These are phyloP conservation scores for Hydrotaea cyrtoneurina DNA, from an alignment of 2,888 invertebrate species.

Conservation along the genomic window DNA sequence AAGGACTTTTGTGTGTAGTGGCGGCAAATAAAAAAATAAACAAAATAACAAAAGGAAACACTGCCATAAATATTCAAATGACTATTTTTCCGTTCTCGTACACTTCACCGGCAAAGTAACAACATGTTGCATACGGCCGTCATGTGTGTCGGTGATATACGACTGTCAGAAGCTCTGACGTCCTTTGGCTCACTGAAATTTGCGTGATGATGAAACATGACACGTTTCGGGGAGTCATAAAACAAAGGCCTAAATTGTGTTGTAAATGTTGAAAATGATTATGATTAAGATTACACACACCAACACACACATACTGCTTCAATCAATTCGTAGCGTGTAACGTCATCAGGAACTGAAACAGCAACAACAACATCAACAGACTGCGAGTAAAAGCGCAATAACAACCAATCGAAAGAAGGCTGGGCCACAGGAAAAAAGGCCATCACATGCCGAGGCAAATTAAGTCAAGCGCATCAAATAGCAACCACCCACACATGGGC, in stretches of 20 bases:
- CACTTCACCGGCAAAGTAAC: background rate
- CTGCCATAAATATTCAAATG: constrained; percentile 4
- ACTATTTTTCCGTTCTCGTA: background rate
- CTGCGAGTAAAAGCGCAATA: too few relatives aligned
- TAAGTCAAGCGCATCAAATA: background rate
- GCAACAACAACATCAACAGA: background rate
- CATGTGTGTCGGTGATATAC: background rate
- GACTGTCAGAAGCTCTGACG: background rate
- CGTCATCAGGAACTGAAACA: background rate
- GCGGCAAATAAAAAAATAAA: background rate
- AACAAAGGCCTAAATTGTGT: constrained; percentile 10
- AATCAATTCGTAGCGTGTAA: background rate
- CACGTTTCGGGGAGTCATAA: constrained; percentile 2
- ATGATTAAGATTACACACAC: constrained; percentile 1
- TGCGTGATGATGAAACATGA: constrained; percentile 23
- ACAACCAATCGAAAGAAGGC: background rate
- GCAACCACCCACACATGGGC: background rate
- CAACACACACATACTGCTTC: background rate
- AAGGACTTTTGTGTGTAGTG: background rate
- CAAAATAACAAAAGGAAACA: background rate
- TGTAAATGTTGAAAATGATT: constrained; percentile 23
- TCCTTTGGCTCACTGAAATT: background rate
- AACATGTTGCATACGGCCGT: constrained; percentile 15
- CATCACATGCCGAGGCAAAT: background rate
- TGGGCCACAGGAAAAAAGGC: background rate